phyloP scores from a whole-genome alignment of 2,888 invertebrate species.

The Pterostichus niger region DNA sequence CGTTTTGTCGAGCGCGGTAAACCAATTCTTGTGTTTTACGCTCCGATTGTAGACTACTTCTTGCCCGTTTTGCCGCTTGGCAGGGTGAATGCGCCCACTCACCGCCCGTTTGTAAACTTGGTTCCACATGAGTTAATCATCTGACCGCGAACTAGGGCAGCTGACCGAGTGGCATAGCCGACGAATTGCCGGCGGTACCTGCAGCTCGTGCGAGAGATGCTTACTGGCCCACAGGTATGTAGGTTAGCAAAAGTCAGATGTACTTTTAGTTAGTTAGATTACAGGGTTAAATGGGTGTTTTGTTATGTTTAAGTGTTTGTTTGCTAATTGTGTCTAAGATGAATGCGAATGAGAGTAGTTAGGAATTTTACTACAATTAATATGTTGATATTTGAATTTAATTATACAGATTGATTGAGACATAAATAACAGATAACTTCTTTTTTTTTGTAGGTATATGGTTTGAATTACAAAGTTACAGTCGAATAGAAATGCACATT shows the following conservation, averaged over 20 bases:
- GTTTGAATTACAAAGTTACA: too few species aligned
- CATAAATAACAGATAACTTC: too few species aligned
- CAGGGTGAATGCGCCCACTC: constrained; percentile 23
- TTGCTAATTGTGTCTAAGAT: constrained; percentile 29
- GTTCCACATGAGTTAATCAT: constrained; percentile 63
- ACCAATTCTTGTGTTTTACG: constrained; percentile 58
- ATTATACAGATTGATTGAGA: too few species aligned
- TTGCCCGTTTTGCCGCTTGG: constrained; percentile 35
- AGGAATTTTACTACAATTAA: background rate
- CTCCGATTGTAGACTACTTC: constrained; percentile 50
- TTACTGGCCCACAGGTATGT: constrained; percentile 31
- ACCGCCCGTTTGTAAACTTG: constrained; percentile 57
- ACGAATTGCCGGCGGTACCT: constrained; percentile 30
- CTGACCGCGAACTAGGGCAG: constrained; percentile 35
- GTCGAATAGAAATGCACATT: too few species aligned
- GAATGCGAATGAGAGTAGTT: constrained; percentile 1
- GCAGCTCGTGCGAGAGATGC: constrained; percentile 8
- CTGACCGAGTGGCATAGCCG: constrained; percentile 47
- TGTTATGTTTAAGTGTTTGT: constrained; percentile 26
- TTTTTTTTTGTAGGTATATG: too few species aligned
- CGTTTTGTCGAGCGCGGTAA: constrained; percentile 46
- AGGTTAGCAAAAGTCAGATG: constrained; percentile 28
- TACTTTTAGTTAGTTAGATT: constrained; percentile 47
- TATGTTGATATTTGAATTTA: background rate
- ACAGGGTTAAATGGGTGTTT: constrained; percentile 27